Percentiles rank a stretch among this genome's conserved stretches.
Evolutionary conservation across 2,888 invertebrate genomes (phyloP).

Genomic region (Macrophya annulata): DNA sequence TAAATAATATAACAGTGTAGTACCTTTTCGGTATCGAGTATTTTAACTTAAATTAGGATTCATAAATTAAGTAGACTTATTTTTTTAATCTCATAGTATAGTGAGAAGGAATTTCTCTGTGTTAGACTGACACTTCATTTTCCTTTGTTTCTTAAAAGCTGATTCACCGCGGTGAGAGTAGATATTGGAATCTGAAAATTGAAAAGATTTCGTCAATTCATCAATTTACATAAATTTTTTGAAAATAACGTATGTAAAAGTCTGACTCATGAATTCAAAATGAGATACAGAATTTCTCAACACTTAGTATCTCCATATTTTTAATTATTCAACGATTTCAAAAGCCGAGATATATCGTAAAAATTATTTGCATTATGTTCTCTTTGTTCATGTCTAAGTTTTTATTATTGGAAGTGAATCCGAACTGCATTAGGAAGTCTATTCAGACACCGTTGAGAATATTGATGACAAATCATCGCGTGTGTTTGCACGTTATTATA

Average conservation of each 20-base stretch:
- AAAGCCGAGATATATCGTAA: neutral
- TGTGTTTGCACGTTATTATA: neutral
- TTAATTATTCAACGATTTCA: neutral
- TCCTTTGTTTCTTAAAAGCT: slow-evolving; percentile 82
- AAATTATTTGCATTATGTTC: neutral
- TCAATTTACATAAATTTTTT: neutral
- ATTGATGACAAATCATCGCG: slow-evolving; percentile 22
- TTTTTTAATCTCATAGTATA: neutral
- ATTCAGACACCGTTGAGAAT: neutral
- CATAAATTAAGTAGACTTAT: neutral
- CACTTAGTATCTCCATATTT: neutral
- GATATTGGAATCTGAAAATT: slow-evolving; percentile 84
- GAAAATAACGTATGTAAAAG: neutral
- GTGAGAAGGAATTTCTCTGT: neutral
- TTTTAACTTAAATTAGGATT: slow-evolving; percentile 5
- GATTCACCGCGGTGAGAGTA: slow-evolving; percentile 85
- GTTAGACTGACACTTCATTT: slow-evolving; percentile 23
- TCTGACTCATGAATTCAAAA: neutral
- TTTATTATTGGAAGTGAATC: neutral
- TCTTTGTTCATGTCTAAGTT: neutral
- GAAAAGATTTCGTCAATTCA: neutral
- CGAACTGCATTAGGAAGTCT: slow-evolving; percentile 6
- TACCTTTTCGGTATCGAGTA: neutral
- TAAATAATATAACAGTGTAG: neutral
- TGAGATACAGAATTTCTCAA: neutral